Evolutionary conservation across 2,113 vertebrate species (phyloP), one percentile per base, ranked within the genome.

Genomic region (Neogale vison): DNA sequence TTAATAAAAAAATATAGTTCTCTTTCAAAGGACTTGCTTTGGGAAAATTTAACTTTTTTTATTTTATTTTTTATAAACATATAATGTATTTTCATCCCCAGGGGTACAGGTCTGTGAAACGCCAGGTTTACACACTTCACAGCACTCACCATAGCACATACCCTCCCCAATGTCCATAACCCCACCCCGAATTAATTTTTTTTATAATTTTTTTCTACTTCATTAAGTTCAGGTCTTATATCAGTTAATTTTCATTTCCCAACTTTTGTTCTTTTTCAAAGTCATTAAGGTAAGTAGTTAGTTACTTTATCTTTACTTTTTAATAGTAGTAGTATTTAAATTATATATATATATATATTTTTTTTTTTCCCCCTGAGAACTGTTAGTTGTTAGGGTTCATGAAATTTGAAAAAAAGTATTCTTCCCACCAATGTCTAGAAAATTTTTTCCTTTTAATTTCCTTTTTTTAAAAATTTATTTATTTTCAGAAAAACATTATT

Each of bases 121-220:
- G 42, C 42, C 42, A 42, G 42, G 42, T 42, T 42, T 42, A 42
- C 42, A 42, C 42, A 42, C 42, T 42, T 42, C 42, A 42, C 42
- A 42, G 42, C 42, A 42, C 42, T 42, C 42, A 42, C 42, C 42
- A 42, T 42, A 42, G 42, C 42, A 42, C 42, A 42, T 42, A 42
- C 42, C 42, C 42, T 42, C 42, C 42, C 42, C 42, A 42, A 42
- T 42, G 42, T 42, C 42, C 42, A 42, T 42, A 42, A 42, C 42
- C 42, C 42, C 42, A 42, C 42, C 42, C 42, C 42, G 42, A 59
- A 87, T 36, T 59, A 89, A 29, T 36, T 26, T 31, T 88, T 89
- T 81, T 12, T 59, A 94, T 74, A 13, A 81, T 67, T 82, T 93
- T 89, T 57, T 90, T 91, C 39, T 81, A 42, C 76, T 89, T 90